Evolutionary conservation across 1,140 invertebrate genomes (phyloP).

Genomic region (Oncopodura yosiiana): DNA sequence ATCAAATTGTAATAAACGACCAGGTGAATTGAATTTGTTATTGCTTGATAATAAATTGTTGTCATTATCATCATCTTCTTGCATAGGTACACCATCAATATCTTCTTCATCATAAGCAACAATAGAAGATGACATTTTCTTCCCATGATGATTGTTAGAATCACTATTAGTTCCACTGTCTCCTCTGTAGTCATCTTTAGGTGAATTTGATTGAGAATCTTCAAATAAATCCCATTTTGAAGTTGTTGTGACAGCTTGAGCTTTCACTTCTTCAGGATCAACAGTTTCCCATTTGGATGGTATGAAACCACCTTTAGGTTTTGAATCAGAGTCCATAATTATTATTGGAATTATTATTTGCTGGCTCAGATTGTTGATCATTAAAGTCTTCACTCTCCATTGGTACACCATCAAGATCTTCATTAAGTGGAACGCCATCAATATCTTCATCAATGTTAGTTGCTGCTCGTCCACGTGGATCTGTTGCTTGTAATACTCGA

Average conservation of each 20-base stretch:
- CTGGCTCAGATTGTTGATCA: not conserved
- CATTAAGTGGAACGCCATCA: slow-evolving; percentile 69
- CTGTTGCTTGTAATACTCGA: slow-evolving; percentile 23
- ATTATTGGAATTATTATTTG: slow-evolving; percentile 18
- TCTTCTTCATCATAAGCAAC: slow-evolving; percentile 36
- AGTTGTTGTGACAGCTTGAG: slow-evolving; percentile 71
- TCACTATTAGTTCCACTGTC: slow-evolving; percentile 6
- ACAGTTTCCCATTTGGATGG: slow-evolving; percentile 94
- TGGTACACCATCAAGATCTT: slow-evolving; percentile 74
- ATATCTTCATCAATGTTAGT: slow-evolving; percentile 51
- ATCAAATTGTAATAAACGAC: slow-evolving; percentile 7
- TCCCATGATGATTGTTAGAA: not conserved
- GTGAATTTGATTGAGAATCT: slow-evolving; percentile 44
- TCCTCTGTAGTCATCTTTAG: slow-evolving; percentile 12
- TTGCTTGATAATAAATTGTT: not conserved
- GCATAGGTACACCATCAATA: slow-evolving; percentile 37
- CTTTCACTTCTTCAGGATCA: slow-evolving; percentile 72
- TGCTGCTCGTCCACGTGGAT: slow-evolving; percentile 8
- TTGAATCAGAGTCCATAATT: slow-evolving; percentile 35
- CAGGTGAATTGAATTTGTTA: slow-evolving; percentile 1
- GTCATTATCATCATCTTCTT: slow-evolving; percentile 29
- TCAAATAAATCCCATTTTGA: slow-evolving; percentile 75
- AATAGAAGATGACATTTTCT: not conserved
- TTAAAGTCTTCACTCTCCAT: slow-evolving; percentile 37
- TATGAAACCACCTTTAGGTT: slow-evolving; percentile 49